Conservation (phyloP, 2,797 vertebrate genomes). For the Picus viridis region DNA sequence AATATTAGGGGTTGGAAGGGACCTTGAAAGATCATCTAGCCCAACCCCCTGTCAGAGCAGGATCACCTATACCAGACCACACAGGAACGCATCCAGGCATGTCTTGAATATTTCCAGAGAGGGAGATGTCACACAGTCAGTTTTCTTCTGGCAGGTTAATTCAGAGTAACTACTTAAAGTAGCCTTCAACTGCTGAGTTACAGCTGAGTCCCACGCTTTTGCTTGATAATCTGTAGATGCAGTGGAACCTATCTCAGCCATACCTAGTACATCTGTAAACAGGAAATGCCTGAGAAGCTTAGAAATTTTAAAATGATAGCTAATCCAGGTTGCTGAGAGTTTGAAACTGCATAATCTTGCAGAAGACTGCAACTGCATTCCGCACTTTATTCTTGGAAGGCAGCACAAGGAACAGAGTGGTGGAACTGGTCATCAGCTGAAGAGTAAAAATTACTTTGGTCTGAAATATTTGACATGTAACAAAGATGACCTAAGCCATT, state of each 20-base stretch:
- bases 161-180: not conserved
- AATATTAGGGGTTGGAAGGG: too few relatives aligned
- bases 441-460: not conserved
- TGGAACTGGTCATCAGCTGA: not conserved
- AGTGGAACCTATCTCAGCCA: not conserved
- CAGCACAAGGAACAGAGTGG: not conserved
- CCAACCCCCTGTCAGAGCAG: too few relatives aligned
- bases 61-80: too few relatives aligned
- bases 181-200: not conserved
- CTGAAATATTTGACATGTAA: not conserved
- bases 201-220: not conserved
- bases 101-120: too few relatives aligned
- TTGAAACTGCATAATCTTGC: not conserved
- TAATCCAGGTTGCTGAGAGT: not conserved
- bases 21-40: too few relatives aligned
- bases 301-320: not conserved
- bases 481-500: not conserved
- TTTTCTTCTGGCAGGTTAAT: not conserved
- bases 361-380: not conserved
- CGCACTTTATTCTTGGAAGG: not conserved
- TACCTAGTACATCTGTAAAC: not conserved
- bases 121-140: not conserved
- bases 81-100: too few relatives aligned
- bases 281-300: not conserved
- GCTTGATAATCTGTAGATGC: not conserved